phyloP scores from a whole-genome alignment of 2,888 invertebrate species.

The Aspidiotus destructor region DNA sequence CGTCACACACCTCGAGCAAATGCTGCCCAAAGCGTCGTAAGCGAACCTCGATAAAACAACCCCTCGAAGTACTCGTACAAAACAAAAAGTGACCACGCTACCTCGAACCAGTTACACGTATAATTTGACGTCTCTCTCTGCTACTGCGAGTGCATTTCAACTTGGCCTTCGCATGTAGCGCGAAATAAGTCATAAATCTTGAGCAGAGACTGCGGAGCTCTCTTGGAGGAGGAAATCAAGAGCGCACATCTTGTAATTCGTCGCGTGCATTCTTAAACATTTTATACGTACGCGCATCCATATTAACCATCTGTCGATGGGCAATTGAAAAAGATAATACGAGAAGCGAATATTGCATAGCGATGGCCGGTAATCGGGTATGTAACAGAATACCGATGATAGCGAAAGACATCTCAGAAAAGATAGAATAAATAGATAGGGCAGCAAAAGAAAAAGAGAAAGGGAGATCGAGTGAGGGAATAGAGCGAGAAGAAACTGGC shows the following conservation, averaged over 20 bases:
- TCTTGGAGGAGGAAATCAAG: neutral
- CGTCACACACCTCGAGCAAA: no score
- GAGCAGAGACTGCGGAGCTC: neutral
- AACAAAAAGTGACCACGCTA: no score
- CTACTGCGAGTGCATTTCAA: neutral
- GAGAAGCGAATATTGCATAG: neutral
- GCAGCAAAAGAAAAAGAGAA: conserved; percentile 3
- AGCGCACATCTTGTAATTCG: neutral
- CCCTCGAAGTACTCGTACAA: no score
- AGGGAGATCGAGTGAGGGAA: conserved; percentile 1
- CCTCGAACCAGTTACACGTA: no score
- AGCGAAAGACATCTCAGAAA: neutral
- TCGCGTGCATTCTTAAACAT: neutral
- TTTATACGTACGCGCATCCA: neutral
- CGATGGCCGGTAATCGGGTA: neutral
- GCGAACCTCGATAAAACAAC: no score
- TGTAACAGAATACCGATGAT: neutral
- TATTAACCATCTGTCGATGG: neutral
- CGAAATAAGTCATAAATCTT: neutral
- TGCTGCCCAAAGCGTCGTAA: no score
- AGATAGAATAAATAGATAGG: conserved; percentile 5
- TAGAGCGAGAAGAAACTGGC: conserved; percentile 13
- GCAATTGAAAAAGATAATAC: neutral
- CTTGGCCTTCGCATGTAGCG: neutral
- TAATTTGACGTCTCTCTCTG: neutral